Evolutionary conservation across 2,888 invertebrate species (phyloP).

Genomic region (Rhamphomyia laevipes): DNA sequence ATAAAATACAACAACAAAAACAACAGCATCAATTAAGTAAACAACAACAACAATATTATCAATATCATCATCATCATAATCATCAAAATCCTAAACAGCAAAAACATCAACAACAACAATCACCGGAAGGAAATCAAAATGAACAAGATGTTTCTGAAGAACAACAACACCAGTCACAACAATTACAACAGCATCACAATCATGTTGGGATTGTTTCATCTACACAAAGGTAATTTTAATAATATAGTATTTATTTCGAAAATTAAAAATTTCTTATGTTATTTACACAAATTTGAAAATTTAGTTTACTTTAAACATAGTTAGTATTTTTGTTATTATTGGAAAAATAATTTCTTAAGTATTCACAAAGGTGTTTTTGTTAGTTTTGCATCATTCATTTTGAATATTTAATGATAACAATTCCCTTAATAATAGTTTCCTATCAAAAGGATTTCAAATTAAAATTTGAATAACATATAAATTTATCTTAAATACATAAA

Average conservation of each 20-base stretch:
- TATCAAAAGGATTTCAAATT: neutral
- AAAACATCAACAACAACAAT: conserved; percentile 16
- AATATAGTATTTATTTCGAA: neutral
- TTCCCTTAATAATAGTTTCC: neutral
- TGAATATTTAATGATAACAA: neutral
- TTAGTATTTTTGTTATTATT: no score
- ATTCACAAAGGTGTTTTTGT: no score
- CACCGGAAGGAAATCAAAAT: conserved; percentile 1
- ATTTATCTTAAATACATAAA: neutral
- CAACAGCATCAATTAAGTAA: conserved; percentile 13
- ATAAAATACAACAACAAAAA: conserved; percentile 15
- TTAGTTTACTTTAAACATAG: no score
- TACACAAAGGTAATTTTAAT: neutral
- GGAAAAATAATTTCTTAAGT: no score
- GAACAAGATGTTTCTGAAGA: neutral
- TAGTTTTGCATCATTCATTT: neutral
- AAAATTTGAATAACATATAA: neutral
- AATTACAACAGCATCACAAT: conserved; percentile 11
- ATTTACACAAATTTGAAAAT: no score
- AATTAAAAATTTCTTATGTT: no score
- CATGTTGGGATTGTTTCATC: neutral
- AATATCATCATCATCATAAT: neutral
- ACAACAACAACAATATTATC: conserved; percentile 15
- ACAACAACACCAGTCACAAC: conserved; percentile 7
- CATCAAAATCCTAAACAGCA: neutral